Evolutionary conservation across 2,888 invertebrate genomes (phyloP).

Genomic region (Crepidodera aurea): DNA sequence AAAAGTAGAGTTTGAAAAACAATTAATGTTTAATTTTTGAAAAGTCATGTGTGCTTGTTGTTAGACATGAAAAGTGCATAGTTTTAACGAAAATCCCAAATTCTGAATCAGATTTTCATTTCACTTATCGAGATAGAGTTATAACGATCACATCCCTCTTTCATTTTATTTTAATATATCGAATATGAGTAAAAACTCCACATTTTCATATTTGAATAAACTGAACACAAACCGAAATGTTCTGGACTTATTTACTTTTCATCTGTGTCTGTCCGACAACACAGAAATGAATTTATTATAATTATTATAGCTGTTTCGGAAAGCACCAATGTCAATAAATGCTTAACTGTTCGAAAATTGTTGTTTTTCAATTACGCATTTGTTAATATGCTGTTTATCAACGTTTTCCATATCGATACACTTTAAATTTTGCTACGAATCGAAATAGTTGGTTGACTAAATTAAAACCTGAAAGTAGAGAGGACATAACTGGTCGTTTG

Average conservation of each 20-base stretch:
- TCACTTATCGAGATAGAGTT: too few relatives aligned
- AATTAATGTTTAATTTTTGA: too few relatives aligned
- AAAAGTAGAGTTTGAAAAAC: too few relatives aligned
- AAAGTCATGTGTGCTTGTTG: too few relatives aligned
- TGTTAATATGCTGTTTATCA: conserved; percentile 38
- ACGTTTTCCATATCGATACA: conserved; percentile 31
- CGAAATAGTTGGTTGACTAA: not conserved
- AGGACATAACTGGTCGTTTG: not conserved
- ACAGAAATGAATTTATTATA: conserved; percentile 27
- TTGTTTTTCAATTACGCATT: conserved; percentile 37
- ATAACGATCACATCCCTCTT: too few relatives aligned
- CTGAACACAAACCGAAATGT: not conserved
- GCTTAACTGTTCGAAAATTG: conserved; percentile 31
- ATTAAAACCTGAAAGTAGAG: not conserved
- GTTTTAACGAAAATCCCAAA: too few relatives aligned
- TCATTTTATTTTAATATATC: too few relatives aligned
- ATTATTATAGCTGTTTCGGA: conserved; percentile 26
- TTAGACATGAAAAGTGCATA: too few relatives aligned
- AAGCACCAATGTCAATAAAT: conserved; percentile 30
- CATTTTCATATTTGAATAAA: not conserved
- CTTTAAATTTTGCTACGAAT: conserved; percentile 17
- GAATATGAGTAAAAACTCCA: conserved; percentile 1
- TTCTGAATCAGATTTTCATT: too few relatives aligned
- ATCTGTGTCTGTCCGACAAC: conserved; percentile 18
- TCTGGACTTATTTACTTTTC: conserved; percentile 28